phyloP scores from a whole-genome alignment of 2,888 invertebrate genomes.

The Ornithoptera alexandrae region DNA sequence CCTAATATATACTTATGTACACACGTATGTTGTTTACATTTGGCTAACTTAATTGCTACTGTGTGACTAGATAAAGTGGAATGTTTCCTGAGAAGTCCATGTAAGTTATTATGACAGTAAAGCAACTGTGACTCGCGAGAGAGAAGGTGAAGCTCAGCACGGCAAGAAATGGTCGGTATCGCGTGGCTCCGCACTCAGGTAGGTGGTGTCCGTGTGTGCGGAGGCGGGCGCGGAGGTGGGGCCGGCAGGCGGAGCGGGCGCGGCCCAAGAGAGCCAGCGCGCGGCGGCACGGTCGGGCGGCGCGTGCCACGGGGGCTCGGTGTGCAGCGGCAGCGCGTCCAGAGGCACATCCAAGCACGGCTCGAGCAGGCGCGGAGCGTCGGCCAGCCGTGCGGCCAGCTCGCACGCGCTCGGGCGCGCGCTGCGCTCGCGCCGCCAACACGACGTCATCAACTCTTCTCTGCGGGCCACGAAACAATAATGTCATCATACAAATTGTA shows the following conservation, averaged over 20 bases:
- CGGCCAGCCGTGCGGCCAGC: constrained; percentile 89
- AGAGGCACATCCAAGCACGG: constrained; percentile 89
- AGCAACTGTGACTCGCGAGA: constrained; percentile 61
- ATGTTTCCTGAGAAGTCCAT: constrained; percentile 54
- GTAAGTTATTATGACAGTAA: too few species aligned
- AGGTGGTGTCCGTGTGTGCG: constrained; percentile 57
- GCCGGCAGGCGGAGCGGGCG: constrained; percentile 49
- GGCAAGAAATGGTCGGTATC: constrained; percentile 50
- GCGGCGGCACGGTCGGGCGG: constrained; percentile 48
- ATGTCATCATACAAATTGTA: neutral
- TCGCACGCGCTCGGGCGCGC: constrained; percentile 88
- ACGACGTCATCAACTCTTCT: constrained; percentile 86
- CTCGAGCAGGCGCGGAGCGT: constrained; percentile 86
- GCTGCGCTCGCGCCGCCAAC: constrained; percentile 86
- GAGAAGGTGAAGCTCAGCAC: constrained; percentile 53
- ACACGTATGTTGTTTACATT: neutral
- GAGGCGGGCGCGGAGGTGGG: constrained; percentile 47
- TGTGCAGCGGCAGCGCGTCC: constrained; percentile 86
- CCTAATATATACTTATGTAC: too few species aligned
- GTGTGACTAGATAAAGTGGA: constrained; percentile 19
- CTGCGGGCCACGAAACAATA: constrained; percentile 61
- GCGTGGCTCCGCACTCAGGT: constrained; percentile 58
- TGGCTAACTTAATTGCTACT: constrained; percentile 1
- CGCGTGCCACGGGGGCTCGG: constrained; percentile 45
- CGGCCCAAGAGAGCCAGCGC: constrained; percentile 55